Base-by-base conservation (phyloP, 37 sponge, comb jelly and placozoan genomes). In the Amphimedon queenslandica region DNA sequence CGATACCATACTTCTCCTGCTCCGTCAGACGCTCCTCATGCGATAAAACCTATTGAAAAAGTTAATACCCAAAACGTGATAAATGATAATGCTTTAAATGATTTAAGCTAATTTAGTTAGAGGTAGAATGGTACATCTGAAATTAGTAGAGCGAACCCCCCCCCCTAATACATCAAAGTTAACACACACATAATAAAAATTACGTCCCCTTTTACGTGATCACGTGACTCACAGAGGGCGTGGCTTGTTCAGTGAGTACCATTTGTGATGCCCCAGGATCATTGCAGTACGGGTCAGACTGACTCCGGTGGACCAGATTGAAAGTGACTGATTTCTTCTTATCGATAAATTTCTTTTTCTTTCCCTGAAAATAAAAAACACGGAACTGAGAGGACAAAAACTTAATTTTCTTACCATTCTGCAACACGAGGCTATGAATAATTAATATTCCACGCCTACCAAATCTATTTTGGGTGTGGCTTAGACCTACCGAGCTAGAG, bases 341-440 rank as follows among this genome's bases (percentile, higher is more conserved):
- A 87, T 95, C 88, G 23, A 98, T 98, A 70, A 95, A 98, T 34
- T 85, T 90, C 65, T 92, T 94, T 69, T 94, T 94, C 13, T 79
- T 77, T 41, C 99, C 95, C 95, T 88, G 40, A 21, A 31, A 6
- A 51, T 1, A 31, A 78, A 23, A 47, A 23, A 29, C 37, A 29
- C 25, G 21, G n/a, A 34, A 67, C 20, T 34, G 16, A 24, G 16
- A 24, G 32, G n/a, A n/a, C n/a, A n/a, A n/a, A n/a, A n/a, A n/a
- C n/a, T n/a, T n/a, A n/a, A n/a, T n/a, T n/a, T n/a, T n/a, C n/a
- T n/a, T n/a, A n/a, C n/a, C n/a, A n/a, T n/a, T n/a, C n/a, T n/a
- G n/a, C n/a, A n/a, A n/a, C n/a, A n/a, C n/a, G n/a, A n/a, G n/a
- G n/a, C n/a, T n/a, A n/a, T n/a, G n/a, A n/a, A n/a, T n/a, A n/a